phyloP scores from a whole-genome alignment of 2,888 invertebrate species.

The Melieria omissa region DNA sequence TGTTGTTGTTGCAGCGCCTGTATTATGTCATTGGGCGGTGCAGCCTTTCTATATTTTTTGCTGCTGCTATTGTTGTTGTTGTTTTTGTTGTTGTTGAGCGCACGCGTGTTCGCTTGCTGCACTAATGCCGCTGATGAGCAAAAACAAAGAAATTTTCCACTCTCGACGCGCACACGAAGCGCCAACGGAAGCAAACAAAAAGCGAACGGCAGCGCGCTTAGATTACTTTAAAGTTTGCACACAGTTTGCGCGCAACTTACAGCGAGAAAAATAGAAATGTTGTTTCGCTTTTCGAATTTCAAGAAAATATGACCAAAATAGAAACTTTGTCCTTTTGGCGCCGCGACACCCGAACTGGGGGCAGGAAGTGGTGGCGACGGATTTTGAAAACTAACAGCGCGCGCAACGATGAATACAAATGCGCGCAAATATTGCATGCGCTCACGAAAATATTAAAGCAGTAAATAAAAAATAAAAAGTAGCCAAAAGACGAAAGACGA shows the following conservation, averaged over 20 bases:
- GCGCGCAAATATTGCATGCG: slow-evolving; percentile 28
- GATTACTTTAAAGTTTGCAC: not conserved
- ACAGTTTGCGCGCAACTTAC: not conserved
- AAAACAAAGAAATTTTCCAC: slow-evolving; percentile 20
- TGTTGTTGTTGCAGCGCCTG: not conserved
- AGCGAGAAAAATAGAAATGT: not conserved
- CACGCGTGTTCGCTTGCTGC: not conserved
- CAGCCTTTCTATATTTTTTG: slow-evolving; percentile 4
- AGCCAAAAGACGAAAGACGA: not conserved
- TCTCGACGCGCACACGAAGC: too few species aligned
- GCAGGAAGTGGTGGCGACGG: not conserved
- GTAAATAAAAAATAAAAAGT: not conserved
- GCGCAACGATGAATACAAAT: slow-evolving; percentile 51
- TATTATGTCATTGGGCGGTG: not conserved
- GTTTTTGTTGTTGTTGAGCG: not conserved
- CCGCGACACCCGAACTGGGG: too few species aligned
- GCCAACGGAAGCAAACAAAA: too few species aligned
- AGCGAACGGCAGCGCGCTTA: not conserved
- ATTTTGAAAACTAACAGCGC: slow-evolving; percentile 46
- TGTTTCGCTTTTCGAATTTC: not conserved
- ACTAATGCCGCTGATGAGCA: slow-evolving; percentile 15
- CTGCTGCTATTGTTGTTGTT: not conserved
- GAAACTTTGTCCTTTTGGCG: not conserved
- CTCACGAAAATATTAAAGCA: slow-evolving; percentile 17
- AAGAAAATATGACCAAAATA: slow-evolving; percentile 17